Percentiles rank a stretch among this genome's conserved stretches.
Conservation (phyloP, 1,140 invertebrate species). For the Periplaneta americana region DNA sequence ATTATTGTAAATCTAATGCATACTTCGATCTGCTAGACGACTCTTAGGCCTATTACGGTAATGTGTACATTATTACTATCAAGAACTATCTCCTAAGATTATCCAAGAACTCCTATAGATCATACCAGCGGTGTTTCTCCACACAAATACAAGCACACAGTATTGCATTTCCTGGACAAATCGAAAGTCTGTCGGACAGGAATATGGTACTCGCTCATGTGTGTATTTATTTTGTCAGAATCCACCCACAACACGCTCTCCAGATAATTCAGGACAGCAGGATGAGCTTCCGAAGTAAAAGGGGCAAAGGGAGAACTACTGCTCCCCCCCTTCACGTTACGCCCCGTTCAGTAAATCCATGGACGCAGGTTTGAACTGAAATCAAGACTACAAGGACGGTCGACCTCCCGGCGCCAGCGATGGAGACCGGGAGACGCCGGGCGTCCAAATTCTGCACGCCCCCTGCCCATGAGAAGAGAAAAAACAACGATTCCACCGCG, state of each 20-base stretch:
- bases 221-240: not conserved
- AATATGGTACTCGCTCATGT: not conserved
- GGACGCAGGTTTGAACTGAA: not conserved
- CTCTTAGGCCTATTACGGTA: no score
- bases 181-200: not conserved
- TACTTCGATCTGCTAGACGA: no score
- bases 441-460: not conserved
- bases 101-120: no score
- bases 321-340: not conserved
- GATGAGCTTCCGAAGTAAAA: not conserved
- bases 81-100: no score
- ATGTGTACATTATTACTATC: no score
- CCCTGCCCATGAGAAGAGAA: not conserved
- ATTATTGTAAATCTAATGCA: no score
- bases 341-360: not conserved
- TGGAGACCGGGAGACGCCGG: not conserved
- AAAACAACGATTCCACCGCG: not conserved
- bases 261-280: not conserved
- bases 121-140: no score
- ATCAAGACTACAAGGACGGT: not conserved
- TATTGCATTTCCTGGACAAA: not conserved
- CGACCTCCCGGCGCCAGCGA: not conserved
- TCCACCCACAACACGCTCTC: not conserved
- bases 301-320: not conserved
- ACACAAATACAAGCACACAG: no score